Evolutionary conservation across 2,888 invertebrate genomes (phyloP), one percentile per base, ranked within the genome.

Genomic region (Drosophila anceps): DNA sequence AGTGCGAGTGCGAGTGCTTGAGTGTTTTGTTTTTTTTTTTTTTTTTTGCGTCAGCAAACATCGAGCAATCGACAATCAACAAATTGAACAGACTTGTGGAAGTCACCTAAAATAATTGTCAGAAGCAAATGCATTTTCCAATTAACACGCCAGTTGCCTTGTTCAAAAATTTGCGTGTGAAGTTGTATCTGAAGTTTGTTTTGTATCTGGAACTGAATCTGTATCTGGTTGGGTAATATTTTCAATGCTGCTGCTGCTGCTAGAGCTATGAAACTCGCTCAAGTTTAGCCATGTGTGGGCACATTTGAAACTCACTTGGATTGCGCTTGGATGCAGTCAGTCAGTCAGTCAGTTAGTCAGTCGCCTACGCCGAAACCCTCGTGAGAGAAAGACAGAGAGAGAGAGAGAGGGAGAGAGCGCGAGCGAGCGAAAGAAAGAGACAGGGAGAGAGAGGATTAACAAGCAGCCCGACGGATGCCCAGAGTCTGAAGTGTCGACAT

Each of bases 291-390:
- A 81, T 86, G 84, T 86, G 89, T 86, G 82, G 85, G 90, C 73
- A 74, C 80, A 82, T 80, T 84, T 85, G 89, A 82, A 85, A 89
- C 90, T 85, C 82, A 89, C 85, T 89, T 84, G 67, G 70, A 63
- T 65, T 64, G 58, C 60, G 51, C 39, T 66, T 43, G 53, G 41
- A 37, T 58, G 39, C 61, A 48, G 46, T 55, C 51, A 60, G 55
- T 55, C 62, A 54, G 44, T 24, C 53, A 50, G 58, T 18, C 48
- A 59, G 68, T 41, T 24, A 48, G 48, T 15, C 43, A 46, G 65
- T 39, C 85, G 82, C 84, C 89, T 71, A 88, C 89, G 54, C 54
- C 58, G 64, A 50, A 50, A 46, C 18, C 18, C 24, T 58, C 18
- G 35, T 7, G 53, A 44, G 58, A 29, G 31, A 33, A 54, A 51